A percentile compares a stretch with the other conserved stretches of the same genome.
Evolutionary conservation across 2,797 vertebrate genomes (phyloP).

Genomic region (Bradypus variegatus): DNA sequence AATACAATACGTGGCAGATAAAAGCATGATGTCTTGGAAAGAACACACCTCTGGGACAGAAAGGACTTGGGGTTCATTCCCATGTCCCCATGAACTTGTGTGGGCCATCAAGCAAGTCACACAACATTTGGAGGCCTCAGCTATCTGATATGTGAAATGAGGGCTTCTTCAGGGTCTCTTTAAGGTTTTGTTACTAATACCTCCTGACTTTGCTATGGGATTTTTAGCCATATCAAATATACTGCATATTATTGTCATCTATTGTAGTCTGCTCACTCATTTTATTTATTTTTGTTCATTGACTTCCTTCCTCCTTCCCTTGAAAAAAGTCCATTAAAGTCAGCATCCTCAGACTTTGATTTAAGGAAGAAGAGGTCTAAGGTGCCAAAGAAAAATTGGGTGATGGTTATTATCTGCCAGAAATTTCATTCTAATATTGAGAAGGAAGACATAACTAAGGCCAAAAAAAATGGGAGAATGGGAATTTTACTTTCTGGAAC

Average conservation of each 20-base stretch:
- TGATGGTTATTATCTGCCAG: background rate
- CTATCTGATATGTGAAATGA: background rate
- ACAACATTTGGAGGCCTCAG: background rate
- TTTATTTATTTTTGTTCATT: background rate
- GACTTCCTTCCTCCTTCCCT: background rate
- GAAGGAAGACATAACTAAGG: background rate
- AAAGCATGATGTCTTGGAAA: background rate
- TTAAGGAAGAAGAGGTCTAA: background rate
- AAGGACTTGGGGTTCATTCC: background rate
- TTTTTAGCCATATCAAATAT: background rate
- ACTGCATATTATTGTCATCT: background rate
- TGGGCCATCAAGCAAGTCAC: background rate
- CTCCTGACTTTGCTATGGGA: background rate
- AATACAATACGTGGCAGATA: background rate
- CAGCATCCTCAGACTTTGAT: background rate
- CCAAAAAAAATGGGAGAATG: background rate
- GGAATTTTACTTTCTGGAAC: background rate
- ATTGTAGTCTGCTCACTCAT: background rate
- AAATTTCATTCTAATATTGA: conserved; percentile 23
- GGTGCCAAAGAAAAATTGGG: background rate
- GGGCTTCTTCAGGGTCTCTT: background rate
- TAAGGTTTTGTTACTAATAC: background rate
- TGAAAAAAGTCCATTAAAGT: background rate
- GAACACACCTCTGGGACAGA: background rate
- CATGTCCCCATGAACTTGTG: background rate